phyloP scores from a whole-genome alignment of 2,888 invertebrate species.

The Anticlea derivata region DNA sequence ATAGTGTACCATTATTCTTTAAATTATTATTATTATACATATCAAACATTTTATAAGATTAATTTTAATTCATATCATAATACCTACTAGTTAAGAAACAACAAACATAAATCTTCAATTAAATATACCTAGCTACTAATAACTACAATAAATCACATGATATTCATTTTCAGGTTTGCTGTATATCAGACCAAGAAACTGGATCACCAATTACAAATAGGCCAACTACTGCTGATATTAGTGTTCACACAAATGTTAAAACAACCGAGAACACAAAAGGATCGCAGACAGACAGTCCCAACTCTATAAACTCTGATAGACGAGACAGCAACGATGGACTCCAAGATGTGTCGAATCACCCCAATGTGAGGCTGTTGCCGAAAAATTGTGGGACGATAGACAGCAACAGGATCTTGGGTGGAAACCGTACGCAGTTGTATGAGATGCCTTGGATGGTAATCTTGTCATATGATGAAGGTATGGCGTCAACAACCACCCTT shows the following conservation, averaged over 20 bases:
- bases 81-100: no score
- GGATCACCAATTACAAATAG: background rate
- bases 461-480: constrained; percentile 83
- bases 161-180: constrained; percentile 51
- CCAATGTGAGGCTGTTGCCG: constrained; percentile 50
- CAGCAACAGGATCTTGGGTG: constrained; percentile 84
- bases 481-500: constrained; percentile 3
- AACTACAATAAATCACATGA: no score
- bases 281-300: background rate
- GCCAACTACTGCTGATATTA: background rate
- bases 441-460: constrained; percentile 92
- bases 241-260: constrained; percentile 16
- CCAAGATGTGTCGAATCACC: constrained; percentile 37
- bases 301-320: constrained; percentile 3
- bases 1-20: no score
- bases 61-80: no score
- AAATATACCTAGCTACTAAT: no score
- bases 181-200: constrained; percentile 26
- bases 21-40: no score
- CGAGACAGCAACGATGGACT: constrained; percentile 21
- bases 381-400: constrained; percentile 82
- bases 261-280: constrained; percentile 2
- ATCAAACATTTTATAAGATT: no score
- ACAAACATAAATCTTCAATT: no score
- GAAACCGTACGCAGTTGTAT: constrained; percentile 83